Evolutionary conservation across 2,797 vertebrate species (phyloP).

Genomic region (Kryptolebias ocellatus): DNA sequence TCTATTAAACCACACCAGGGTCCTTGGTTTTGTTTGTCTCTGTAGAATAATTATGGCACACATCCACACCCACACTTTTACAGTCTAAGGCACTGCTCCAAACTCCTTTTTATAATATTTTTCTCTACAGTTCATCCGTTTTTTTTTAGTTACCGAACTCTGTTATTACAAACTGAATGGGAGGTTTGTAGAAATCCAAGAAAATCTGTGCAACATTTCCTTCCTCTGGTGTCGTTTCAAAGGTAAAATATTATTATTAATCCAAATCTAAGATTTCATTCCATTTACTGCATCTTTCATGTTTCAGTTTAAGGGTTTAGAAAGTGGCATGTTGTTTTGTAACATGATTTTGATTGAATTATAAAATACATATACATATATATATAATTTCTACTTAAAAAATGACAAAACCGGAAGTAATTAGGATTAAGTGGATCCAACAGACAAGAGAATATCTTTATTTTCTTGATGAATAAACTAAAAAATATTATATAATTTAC

Average conservation of each 20-base stretch:
- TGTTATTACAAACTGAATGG: conserved; percentile 24
- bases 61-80: conserved; percentile 59
- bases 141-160: conserved; percentile 18
- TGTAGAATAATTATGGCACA: conserved; percentile 43
- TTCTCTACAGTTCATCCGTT: conserved; percentile 33
- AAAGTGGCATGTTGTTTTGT: background rate
- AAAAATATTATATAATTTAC: conserved; percentile 30
- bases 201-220: background rate
- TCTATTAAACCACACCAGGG: conserved; percentile 9
- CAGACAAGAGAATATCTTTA: conserved; percentile 28
- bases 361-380: background rate
- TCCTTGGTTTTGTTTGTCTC: conserved; percentile 32
- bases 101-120: conserved; percentile 31
- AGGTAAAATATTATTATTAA: background rate
- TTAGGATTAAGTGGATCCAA: conserved; percentile 22
- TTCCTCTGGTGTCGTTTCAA: background rate
- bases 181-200: conserved; percentile 7
- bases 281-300: background rate
- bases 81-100: conserved; percentile 81
- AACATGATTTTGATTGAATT: background rate
- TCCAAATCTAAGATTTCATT: conserved; percentile 11
- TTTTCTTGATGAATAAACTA: conserved; percentile 40
- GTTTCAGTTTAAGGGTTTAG: background rate
- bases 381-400: background rate
- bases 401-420: conserved; percentile 26